Evolutionary conservation across 2,113 vertebrate species (phyloP).

Genomic region (Zonotrichia leucophrys): DNA sequence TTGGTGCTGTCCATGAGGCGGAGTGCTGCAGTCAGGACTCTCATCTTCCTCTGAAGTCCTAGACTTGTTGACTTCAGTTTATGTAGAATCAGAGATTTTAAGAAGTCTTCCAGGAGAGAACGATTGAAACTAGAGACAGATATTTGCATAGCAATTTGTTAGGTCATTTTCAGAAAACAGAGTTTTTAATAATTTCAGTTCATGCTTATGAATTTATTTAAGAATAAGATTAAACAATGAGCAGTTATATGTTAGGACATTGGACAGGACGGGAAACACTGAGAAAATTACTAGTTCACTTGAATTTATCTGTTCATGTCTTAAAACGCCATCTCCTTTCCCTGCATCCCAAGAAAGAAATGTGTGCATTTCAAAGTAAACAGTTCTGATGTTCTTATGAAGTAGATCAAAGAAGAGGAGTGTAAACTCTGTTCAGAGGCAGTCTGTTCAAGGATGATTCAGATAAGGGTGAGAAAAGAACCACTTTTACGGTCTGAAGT

Average conservation of each 20-base stretch:
- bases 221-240: background rate
- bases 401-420: conserved; percentile 62
- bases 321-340: background rate
- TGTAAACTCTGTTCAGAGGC: conserved; percentile 35
- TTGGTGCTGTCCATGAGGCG: background rate
- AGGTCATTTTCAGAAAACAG: background rate
- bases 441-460: conserved; percentile 18
- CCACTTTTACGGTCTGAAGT: background rate
- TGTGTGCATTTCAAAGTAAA: conserved; percentile 66
- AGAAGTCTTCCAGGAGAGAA: background rate
- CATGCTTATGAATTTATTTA: background rate
- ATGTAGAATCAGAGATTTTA: background rate
- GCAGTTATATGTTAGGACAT: background rate
- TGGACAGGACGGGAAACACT: background rate
- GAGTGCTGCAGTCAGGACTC: background rate
- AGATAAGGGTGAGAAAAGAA: conserved; percentile 53
- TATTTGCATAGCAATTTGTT: background rate
- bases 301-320: background rate
- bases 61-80: background rate
- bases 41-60: background rate
- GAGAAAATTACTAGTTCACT: background rate
- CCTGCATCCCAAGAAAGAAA: background rate
- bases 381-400: conserved; percentile 52
- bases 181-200: background rate
- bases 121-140: background rate